Evolutionary conservation across 2,113 vertebrate genomes (phyloP).

Genomic region (Microcebus murinus): DNA sequence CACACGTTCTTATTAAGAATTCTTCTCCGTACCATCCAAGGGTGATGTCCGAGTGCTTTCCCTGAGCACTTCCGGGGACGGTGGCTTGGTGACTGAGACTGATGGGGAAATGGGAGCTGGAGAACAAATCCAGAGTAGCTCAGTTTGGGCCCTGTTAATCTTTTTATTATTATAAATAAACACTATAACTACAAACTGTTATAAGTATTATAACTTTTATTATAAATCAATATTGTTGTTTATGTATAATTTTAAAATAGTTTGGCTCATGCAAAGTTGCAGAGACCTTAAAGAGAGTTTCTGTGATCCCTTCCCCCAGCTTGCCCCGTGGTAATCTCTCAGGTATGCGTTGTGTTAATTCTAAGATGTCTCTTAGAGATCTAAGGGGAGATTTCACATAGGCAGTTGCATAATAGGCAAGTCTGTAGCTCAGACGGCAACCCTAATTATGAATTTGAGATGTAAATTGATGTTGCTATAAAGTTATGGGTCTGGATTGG

Average conservation of each 20-base stretch:
- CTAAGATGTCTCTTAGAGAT: not conserved
- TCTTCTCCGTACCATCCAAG: not conserved
- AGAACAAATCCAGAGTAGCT: not conserved
- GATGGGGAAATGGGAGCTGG: not conserved
- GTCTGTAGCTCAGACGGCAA: not conserved
- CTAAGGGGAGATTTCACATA: not conserved
- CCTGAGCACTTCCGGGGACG: fast-evolving
- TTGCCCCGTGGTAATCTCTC: not conserved
- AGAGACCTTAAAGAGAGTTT: not conserved
- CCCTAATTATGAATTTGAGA: not conserved
- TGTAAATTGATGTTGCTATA: not conserved
- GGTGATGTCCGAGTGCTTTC: not conserved
- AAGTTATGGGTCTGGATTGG: not conserved
- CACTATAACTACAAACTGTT: not conserved
- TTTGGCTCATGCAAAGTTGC: not conserved
- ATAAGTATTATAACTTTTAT: not conserved
- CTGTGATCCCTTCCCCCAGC: not conserved
- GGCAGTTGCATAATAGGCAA: not conserved
- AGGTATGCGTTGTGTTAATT: not conserved
- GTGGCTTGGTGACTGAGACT: not conserved
- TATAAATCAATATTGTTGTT: too few species aligned
- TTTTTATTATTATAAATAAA: not conserved
- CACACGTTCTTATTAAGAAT: not conserved
- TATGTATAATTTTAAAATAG: not conserved
- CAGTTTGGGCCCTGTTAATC: not conserved